Percentiles rank a stretch among this genome's conserved stretches.
Evolutionary conservation across 2,888 invertebrate species (phyloP).

Genomic region (Philereme vetulata): DNA sequence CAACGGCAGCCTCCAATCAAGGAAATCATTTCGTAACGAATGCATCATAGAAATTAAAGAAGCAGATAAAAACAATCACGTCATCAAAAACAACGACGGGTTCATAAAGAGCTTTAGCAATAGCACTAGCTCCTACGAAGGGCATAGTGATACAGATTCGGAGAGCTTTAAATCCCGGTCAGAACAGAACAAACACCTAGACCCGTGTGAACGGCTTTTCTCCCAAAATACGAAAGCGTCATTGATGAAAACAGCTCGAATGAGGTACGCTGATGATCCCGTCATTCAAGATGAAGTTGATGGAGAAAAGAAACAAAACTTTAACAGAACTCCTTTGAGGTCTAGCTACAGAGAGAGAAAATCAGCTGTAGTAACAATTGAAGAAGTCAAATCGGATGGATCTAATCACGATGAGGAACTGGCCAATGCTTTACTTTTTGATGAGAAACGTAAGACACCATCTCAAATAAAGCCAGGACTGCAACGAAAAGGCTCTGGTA

Average conservation of each 20-base stretch:
- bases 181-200: conserved; percentile 62
- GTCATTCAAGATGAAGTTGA: conserved; percentile 73
- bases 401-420: conserved; percentile 70
- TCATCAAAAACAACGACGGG: conserved; percentile 57
- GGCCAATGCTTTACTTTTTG: conserved; percentile 63
- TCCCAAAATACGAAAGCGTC: conserved; percentile 84
- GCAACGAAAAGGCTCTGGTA: conserved; percentile 66
- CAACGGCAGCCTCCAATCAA: conserved; percentile 73
- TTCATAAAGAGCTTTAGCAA: conserved; percentile 81
- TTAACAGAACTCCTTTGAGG: conserved; percentile 66
- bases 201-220: conserved; percentile 81
- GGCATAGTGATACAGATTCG: conserved; percentile 87
- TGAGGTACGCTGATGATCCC: conserved; percentile 83
- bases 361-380: conserved; percentile 76
- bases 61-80: conserved; percentile 59
- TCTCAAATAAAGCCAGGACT: conserved; percentile 55
- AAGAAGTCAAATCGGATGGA: conserved; percentile 75
- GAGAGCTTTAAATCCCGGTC: conserved; percentile 73
- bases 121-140: conserved; percentile 86
- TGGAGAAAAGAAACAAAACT: conserved; percentile 71
- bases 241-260: conserved; percentile 84
- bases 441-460: conserved; percentile 68
- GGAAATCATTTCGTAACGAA: conserved; percentile 69
- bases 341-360: conserved; percentile 75
- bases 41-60: conserved; percentile 77